Conservation (phyloP, 2,113 vertebrate genomes). For the Cricetomys ansorgei region DNA sequence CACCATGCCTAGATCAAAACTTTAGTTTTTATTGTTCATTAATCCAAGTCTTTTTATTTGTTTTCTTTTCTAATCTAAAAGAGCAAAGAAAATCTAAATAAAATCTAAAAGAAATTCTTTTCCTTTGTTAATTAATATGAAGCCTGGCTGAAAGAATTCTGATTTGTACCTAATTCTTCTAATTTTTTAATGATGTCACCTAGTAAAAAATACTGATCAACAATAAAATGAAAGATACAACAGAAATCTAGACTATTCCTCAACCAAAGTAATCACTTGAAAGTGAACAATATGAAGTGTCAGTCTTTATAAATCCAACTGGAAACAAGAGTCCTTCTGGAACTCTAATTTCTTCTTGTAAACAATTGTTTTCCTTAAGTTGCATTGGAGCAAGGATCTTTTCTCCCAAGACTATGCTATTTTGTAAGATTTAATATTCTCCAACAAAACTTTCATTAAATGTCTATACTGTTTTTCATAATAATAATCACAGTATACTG, state of each 20-base stretch:
- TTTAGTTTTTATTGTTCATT: background rate
- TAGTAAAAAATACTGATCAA: conserved; percentile 32
- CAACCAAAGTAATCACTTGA: conserved; percentile 39
- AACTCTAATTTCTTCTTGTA: background rate
- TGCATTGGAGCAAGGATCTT: background rate
- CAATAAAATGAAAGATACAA: conserved; percentile 29
- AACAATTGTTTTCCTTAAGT: background rate
- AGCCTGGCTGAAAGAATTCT: background rate
- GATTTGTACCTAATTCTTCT: conserved; percentile 32
- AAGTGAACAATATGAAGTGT: background rate
- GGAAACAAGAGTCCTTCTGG: background rate
- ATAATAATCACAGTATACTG: conserved; percentile 2
- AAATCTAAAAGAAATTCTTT: background rate
- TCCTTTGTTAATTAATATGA: background rate
- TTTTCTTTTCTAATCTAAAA: conserved; percentile 27
- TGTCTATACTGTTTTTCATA: conserved; percentile 42
- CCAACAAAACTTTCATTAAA: background rate
- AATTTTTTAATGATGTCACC: conserved; percentile 11
- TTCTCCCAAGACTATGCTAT: background rate
- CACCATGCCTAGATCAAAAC: background rate
- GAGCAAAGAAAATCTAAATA: conserved; percentile 20
- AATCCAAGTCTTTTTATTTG: conserved; percentile 11
- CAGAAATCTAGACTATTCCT: conserved; percentile 46
- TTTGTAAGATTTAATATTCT: conserved; percentile 44
- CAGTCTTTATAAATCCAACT: background rate